Evolutionary conservation across 2,888 invertebrate genomes (phyloP), one percentile per base, ranked within the genome.

Genomic region (Chymomyza fuscimana): DNA sequence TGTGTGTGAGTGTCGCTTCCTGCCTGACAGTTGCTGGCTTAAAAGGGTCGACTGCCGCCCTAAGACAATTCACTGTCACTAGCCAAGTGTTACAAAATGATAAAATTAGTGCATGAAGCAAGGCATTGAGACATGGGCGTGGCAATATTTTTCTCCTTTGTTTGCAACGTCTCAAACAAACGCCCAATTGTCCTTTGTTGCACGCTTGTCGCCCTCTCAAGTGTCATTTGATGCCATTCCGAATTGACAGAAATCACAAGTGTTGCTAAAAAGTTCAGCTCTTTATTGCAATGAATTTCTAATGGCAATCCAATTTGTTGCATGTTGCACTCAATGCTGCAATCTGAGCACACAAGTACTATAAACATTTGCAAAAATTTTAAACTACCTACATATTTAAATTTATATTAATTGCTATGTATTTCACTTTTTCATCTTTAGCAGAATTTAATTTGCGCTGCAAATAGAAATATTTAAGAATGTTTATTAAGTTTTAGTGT

Each of bases 31-130:
- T 76, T 56, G 72, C 68, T 63, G 76, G 76, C 74, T 19, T 19
- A 32, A 36, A 60, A 74, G 69, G 65, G 63, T 58, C 70, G 69
- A 64, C 72, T 69, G 69, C 58, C 29, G 16, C n/a, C 50, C 84
- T 86, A 83, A 83, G 83, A 83, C 83, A 83, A 83, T 83, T 83
- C 83, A 87, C 85, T 78, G 81, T 63, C 58, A 58, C 29, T 25
- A 82, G 75, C 88, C 86, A 87, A 85, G 86, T 86, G 85, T 86
- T 83, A 86, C 84, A 85, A 85, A 85, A 86, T 81, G 85, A 85
- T 87, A 87, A 85, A 86, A 86, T 85, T 85, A 85, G 87, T 86
- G 81, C 25, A 58, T 22, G 32, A 15, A 9, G 58, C 58, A 15
- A 16, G 25, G 25, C 22, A 58, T 58, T 58, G 54, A 54, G 9